Evolutionary conservation across 2,113 vertebrate species (phyloP).

Genomic region (Chamaea fasciata): DNA sequence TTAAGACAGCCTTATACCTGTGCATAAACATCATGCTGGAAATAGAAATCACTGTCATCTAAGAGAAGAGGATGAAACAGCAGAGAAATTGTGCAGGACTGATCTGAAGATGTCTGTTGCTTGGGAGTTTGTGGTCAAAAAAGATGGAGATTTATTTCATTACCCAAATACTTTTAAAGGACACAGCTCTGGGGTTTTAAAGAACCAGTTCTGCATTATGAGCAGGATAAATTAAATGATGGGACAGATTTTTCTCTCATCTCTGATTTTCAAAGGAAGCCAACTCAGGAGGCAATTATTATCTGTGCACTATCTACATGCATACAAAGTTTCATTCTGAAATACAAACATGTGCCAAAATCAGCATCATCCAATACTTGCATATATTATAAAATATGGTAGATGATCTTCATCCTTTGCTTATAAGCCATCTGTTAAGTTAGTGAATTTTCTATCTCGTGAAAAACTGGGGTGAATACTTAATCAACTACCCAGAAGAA

Average conservation of each 20-base stretch:
- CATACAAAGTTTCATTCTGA: background rate
- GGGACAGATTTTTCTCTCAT: background rate
- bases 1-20: slow-evolving; percentile 13
- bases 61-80: background rate
- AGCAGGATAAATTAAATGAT: background rate
- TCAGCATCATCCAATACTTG: background rate
- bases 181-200: background rate
- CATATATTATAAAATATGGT: background rate
- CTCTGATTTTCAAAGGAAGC: background rate
- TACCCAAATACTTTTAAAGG: background rate
- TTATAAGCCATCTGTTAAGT: background rate
- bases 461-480: background rate
- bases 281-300: background rate
- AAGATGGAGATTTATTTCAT: background rate
- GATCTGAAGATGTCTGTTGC: background rate
- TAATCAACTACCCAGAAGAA: background rate
- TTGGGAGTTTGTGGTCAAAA: background rate
- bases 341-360: background rate
- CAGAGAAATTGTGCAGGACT: background rate
- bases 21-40: background rate
- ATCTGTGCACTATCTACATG: background rate
- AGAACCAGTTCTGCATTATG: background rate
- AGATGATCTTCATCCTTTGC: background rate
- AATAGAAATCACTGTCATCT: background rate
- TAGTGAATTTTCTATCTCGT: background rate